A percentile compares a stretch with the other conserved stretches of the same genome.
Conservation (phyloP, 1,140 invertebrate species). For the Orchestia grillus region DNA sequence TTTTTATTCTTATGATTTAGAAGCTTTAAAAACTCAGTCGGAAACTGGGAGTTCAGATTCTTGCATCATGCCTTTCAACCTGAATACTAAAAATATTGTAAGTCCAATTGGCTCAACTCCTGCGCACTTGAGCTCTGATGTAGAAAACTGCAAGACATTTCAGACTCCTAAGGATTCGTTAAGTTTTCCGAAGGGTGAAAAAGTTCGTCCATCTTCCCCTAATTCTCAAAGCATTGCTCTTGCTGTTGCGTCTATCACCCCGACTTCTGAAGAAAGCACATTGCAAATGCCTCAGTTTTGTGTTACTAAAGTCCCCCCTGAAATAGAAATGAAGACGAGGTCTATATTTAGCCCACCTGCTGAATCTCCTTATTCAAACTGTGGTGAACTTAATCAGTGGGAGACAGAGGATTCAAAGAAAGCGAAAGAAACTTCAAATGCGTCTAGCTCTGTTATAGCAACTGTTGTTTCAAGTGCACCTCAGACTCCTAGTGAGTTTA, state of each 20-base stretch:
- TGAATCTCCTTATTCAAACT: constrained; percentile 36
- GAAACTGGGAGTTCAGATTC: background rate
- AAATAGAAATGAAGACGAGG: background rate
- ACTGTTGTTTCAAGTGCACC: background rate
- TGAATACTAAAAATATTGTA: background rate
- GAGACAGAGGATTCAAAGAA: background rate
- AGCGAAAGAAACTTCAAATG: background rate
- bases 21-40: background rate
- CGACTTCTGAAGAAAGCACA: constrained; percentile 2
- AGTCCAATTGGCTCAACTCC: background rate
- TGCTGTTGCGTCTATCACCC: constrained; percentile 27
- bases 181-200: background rate
- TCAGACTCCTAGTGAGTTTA: constrained; percentile 20
- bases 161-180: background rate
- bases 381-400: constrained; percentile 35
- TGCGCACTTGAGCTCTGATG: background rate
- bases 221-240: background rate
- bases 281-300: constrained; percentile 15
- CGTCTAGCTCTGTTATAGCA: no score
- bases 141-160: background rate
- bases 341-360: constrained; percentile 44
- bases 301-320: background rate
- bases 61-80: background rate
- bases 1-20: constrained; percentile 34
- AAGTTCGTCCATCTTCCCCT: constrained; percentile 18